Evolutionary conservation across 2,113 vertebrate genomes (phyloP), one percentile per base, ranked within the genome.

Genomic region (Carassius auratus): DNA sequence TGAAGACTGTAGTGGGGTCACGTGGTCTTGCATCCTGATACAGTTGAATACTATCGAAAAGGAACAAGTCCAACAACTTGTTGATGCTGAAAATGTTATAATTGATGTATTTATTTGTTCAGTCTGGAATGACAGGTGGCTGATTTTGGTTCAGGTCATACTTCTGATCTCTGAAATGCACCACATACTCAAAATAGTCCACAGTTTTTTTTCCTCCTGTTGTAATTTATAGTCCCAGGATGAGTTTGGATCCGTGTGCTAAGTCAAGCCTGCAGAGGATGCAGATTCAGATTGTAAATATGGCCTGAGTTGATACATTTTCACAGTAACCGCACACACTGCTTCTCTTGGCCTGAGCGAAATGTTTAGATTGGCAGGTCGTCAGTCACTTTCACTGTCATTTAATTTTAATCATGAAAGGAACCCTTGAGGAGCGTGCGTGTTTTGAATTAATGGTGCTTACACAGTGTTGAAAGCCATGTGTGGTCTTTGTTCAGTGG

Each of bases 291-390:
- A 23, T 87, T 89, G 42, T 42, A 42, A 42, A 42, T 42, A 8
- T 42, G 42, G 42, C 42, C 42, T 42, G 74, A 85, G 77, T 83
- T 89, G 17, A 55, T 66, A 57, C 75, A 86, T 92, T 87, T 85
- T 87, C 66, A 92, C 87, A 81, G 74, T 76, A 14, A 50, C 9
- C 77, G 68, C 66, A 88, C 76, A 52, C 74, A 59, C 38, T 57
- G 68, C 87, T 61, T 90, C 87, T 90, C 88, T 89, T 89, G 87
- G 89, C 88, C 42, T 5, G 75, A 81, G 81, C 69, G 69, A 19
- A 30, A 80, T 92, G 91, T 93, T 89, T 90, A 77, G 91, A 92
- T 92, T 95, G 93, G 93, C 93, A 91, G 92, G 91, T 92, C 88
- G 87, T 92, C 91, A 85, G 64, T 91, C 88, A 81, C n/a, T 66